Evolutionary conservation across 37 sponge, comb jelly and placozoan genomes (phyloP).

Genomic region (Halichondria panicea): DNA sequence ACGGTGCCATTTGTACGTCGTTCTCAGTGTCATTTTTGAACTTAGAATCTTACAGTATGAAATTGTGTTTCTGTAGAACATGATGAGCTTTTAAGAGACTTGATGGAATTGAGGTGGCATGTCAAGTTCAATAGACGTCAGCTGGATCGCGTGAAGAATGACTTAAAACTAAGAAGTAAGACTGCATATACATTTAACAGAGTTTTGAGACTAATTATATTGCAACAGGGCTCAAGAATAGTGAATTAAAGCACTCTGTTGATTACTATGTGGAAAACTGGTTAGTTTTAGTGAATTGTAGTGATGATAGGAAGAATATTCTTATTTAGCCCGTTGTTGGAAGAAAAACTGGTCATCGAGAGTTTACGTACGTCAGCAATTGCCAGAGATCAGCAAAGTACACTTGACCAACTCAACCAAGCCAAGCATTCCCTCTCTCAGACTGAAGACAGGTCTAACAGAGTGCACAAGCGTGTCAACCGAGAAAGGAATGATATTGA

Average conservation of each 20-base stretch:
- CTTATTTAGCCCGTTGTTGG: conserved; percentile 26
- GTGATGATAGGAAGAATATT: background rate
- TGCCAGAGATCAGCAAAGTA: conserved; percentile 16
- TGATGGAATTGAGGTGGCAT: conserved; percentile 67
- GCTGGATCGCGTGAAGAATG: conserved; percentile 18
- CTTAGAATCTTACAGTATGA: background rate
- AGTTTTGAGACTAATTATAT: too few species aligned
- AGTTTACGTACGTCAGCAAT: conserved; percentile 31
- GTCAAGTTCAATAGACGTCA: conserved; percentile 16
- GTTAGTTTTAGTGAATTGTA: background rate
- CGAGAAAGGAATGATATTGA: conserved; percentile 15
- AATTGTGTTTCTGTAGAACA: conserved; percentile 43
- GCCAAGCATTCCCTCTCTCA: conserved; percentile 10
- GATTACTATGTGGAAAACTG: background rate
- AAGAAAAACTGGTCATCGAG: conserved; percentile 42
- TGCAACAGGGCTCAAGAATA: conserved; percentile 40
- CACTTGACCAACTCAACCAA: conserved; percentile 12
- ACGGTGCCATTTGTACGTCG: background rate
- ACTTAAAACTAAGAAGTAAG: conserved; percentile 19
- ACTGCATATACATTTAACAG: background rate
- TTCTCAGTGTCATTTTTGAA: background rate
- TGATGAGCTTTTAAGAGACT: conserved; percentile 51
- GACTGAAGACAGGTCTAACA: conserved; percentile 20
- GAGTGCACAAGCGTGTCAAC: conserved; percentile 1
- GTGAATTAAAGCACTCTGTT: conserved; percentile 39